phyloP scores from a whole-genome alignment of 2,113 vertebrate genomes.

The Pseudois nayaur region DNA sequence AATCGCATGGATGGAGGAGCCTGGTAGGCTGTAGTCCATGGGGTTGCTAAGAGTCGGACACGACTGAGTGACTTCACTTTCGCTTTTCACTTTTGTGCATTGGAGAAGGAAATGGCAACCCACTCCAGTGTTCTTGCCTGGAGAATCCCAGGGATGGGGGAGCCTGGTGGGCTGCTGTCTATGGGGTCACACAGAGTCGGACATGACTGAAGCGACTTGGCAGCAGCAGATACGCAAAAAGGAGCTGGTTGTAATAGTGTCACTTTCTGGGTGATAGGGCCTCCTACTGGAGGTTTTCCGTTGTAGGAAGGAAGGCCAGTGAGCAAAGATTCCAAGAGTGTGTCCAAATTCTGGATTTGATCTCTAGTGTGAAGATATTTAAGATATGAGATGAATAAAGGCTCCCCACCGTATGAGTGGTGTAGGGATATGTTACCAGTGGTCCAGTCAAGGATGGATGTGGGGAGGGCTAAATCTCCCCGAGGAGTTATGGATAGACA shows the following conservation, averaged over 20 bases:
- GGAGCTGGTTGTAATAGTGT: not conserved
- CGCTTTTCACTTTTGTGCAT: not conserved
- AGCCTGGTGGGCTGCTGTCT: not conserved
- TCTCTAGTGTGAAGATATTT: not conserved
- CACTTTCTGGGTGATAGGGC: not conserved
- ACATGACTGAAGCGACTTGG: not conserved
- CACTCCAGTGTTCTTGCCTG: not conserved
- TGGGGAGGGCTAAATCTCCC: not conserved
- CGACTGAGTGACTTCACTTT: not conserved
- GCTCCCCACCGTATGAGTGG: not conserved
- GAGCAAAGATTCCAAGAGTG: not conserved
- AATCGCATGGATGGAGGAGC: not conserved
- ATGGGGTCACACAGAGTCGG: accelerated
- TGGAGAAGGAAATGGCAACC: not conserved
- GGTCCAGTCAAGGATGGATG: not conserved
- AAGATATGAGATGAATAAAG: not conserved
- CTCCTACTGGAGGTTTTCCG: not conserved
- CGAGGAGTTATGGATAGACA: not conserved
- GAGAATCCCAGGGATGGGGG: not conserved
- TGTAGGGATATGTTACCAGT: not conserved
- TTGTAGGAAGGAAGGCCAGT: not conserved
- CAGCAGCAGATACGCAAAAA: not conserved
- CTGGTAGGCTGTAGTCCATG: not conserved
- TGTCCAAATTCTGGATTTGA: not conserved
- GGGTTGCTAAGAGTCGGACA: not conserved